Base-by-base conservation (phyloP, 2,113 vertebrate genomes). In the Strigops habroptila region DNA sequence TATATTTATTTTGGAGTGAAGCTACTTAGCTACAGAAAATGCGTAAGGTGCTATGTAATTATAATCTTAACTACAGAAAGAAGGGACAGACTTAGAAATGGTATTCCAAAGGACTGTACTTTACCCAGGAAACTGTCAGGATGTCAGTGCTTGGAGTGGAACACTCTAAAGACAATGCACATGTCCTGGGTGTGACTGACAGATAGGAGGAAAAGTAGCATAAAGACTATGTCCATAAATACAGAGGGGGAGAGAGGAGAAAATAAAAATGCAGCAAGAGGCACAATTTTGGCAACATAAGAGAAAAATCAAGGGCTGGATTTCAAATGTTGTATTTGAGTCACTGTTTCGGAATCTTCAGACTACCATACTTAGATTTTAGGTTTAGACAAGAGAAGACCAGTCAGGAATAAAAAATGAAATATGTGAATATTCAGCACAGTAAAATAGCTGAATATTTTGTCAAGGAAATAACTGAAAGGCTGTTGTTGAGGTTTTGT, bases 161-260 rank as follows among this genome's bases (percentile, higher is more conserved):
- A 70, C 6, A 41, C 7, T 35, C 18, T 65, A 9, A 84, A 64
- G 63, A 88, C 31, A 35, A 52, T 6, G 7, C 14, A 35, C 4
- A 4, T 39, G 5, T 25, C 25, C 17, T 53, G 14, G 8, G 6
- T 57, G 30, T 62, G 39, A 81, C 16, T 57, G 19, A 60, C 22
- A 83, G 12, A 5, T 7, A 62, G 16, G 9, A 88, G 15, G 14
- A 91, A 39, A 4, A 84, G 10, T 4, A 82, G 7, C 6, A 60
- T 33, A 23, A 94, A 86, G 30, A 81, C 11, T 3, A 49, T 4
- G 30, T 8, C 17, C 17, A 44, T 13, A 52, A 57, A 44, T 3
- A 82, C 7, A 9, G 31, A 60, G 7, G 1, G 10, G 6, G 8
- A 70, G 1, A 63, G 3, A 4, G 15, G 1, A 71, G 17, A 67